Conservation (phyloP, 2,888 invertebrate species). For the Nomada fucata region DNA sequence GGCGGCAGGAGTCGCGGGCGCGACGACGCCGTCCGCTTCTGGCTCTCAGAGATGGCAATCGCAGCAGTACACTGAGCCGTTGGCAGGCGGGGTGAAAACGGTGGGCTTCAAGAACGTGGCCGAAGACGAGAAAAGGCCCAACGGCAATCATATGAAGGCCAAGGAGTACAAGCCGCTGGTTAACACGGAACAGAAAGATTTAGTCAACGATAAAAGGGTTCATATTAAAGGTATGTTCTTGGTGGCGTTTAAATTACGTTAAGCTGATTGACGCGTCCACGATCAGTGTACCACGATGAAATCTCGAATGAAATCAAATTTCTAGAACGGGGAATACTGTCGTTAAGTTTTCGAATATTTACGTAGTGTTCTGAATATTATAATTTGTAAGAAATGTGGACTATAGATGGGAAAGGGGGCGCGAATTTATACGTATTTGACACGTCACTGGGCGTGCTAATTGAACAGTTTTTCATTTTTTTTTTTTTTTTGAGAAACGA, state of each 20-base stretch:
- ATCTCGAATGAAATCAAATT: too few relatives aligned
- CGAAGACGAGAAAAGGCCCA: constrained; percentile 81
- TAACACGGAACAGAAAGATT: constrained; percentile 76
- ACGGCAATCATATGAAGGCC: constrained; percentile 81
- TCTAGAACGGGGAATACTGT: too few relatives aligned
- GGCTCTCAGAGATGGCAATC: constrained; percentile 80
- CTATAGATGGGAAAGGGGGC: too few relatives aligned
- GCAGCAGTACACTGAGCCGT: constrained; percentile 75
- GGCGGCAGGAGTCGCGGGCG: constrained; percentile 52
- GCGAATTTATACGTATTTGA: too few relatives aligned
- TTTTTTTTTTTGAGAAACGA: not conserved
- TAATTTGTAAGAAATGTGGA: too few relatives aligned
- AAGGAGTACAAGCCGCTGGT: constrained; percentile 82
- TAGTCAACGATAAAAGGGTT: constrained; percentile 79
- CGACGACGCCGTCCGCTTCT: constrained; percentile 53
- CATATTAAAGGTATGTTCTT: constrained; percentile 77
- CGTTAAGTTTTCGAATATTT: too few relatives aligned
- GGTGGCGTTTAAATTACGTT: not conserved
- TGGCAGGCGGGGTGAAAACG: constrained; percentile 72
- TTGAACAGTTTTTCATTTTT: not conserved
- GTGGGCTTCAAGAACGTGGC: constrained; percentile 79
- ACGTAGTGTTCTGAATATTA: too few relatives aligned
- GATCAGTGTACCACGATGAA: too few relatives aligned
- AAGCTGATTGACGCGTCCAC: too few relatives aligned
- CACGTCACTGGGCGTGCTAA: too few relatives aligned